Evolutionary conservation across 1,140 invertebrate species (phyloP).

Genomic region (Solen grandis): DNA sequence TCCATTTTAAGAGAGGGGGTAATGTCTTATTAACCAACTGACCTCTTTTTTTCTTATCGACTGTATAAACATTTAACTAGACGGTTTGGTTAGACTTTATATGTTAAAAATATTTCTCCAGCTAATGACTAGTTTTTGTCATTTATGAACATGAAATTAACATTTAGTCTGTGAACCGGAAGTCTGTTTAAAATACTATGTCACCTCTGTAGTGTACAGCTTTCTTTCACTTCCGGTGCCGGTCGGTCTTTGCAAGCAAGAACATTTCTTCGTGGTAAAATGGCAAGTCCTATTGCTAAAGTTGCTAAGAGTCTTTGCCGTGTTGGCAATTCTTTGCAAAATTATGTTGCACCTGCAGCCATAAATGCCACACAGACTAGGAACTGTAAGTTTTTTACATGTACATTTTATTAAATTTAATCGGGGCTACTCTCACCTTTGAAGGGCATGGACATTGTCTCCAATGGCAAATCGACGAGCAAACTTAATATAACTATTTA

Average conservation of each 20-base stretch:
- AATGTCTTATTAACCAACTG: background rate
- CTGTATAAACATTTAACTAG: background rate
- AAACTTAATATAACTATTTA: background rate
- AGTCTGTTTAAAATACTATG: background rate
- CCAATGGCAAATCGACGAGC: background rate
- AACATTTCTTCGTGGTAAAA: slow-evolving; percentile 50
- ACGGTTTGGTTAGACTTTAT: background rate
- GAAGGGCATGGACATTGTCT: background rate
- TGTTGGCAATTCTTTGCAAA: slow-evolving; percentile 63
- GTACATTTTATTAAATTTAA: background rate
- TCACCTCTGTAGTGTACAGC: background rate
- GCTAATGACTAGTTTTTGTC: background rate
- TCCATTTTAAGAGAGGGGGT: slow-evolving; percentile 30
- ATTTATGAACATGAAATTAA: background rate
- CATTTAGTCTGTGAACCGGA: slow-evolving; percentile 29
- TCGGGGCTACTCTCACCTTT: background rate
- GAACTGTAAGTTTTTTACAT: slow-evolving; percentile 72
- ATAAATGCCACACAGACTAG: slow-evolving; percentile 68
- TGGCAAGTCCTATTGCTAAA: slow-evolving; percentile 72
- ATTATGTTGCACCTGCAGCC: slow-evolving; percentile 66
- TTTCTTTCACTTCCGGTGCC: slow-evolving; percentile 58
- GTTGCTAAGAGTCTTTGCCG: slow-evolving; percentile 68
- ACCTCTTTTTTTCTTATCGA: background rate
- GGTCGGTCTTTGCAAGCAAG: slow-evolving; percentile 57
- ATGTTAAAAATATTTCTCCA: background rate